Evolutionary conservation across 35 echinoderm and acorn worm genomes (phyloP), one percentile per base, ranked within the genome.

Genomic region (Hemicentrotus pulcherrimus): DNA sequence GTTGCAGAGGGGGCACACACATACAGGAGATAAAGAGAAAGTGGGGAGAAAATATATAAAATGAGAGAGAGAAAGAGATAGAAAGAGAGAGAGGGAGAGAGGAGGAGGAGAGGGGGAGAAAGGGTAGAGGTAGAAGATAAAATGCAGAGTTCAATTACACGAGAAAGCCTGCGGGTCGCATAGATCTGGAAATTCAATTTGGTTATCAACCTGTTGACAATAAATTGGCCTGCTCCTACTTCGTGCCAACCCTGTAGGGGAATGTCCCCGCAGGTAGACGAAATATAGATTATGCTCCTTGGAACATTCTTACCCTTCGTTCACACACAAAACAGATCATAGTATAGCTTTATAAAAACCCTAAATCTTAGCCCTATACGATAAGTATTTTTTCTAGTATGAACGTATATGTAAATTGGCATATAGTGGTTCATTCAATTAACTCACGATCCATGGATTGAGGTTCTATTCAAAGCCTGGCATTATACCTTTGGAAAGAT

Each of bases 171-270:
- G 65, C 65, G 28, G 65, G 65, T 78, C 19, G 65, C 24, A 78
- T 78, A 78, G 65, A 78, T 28, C 65, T 78, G 24, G 22, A 78
- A 78, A 78, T 78, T 78, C 65, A 78, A 78, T 78, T 78, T 78
- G 19, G 65, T 78, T 78, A 78, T 78, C 65, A 78, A 78, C 65
- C 65, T 78, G 65, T 78, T 78, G 65, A 78, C 65, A 78, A 78
- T 78, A 78, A 78, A 78, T 78, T 78, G 65, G 65, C n/a, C 65
- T 78, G 65, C 65, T 78, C 65, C 19, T 78, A 28, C 19, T 78
- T 28, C 65, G 65, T 78, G 65, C 65, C 6, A 6, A 18, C 65
- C 65, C 65, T 22, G 65, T 78, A 78, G 65, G 65, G 28, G 19
- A 78, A 78, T 18, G 65, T 78, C 22, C 65, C 65, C 65, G 19